phyloP scores from a whole-genome alignment of 2,888 invertebrate species.

The Sinelater perroti region DNA sequence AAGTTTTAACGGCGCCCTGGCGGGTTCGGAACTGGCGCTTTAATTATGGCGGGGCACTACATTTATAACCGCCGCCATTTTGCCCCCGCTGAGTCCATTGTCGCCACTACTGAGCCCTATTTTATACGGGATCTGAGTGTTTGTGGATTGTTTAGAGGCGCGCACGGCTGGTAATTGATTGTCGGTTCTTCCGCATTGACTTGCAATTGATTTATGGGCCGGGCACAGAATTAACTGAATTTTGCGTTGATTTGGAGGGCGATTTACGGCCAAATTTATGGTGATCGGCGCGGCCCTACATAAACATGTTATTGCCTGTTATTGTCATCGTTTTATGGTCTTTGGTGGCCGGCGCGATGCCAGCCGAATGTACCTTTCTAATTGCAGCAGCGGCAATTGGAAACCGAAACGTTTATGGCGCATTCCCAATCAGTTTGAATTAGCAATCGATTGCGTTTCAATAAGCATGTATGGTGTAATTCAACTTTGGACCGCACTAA shows the following conservation, averaged over 20 bases:
- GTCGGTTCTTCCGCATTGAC: constrained; percentile 39
- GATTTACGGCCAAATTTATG: constrained; percentile 36
- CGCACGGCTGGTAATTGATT: constrained; percentile 36
- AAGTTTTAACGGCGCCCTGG: constrained; percentile 40
- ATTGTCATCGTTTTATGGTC: constrained; percentile 28
- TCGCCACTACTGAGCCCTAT: constrained; percentile 35
- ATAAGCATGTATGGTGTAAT: no score
- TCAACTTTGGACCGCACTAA: no score
- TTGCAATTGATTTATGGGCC: constrained; percentile 36
- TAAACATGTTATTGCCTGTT: constrained; percentile 31
- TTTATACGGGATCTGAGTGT: constrained; percentile 36
- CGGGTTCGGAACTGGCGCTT: constrained; percentile 34
- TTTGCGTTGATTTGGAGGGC: constrained; percentile 36
- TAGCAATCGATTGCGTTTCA: no score
- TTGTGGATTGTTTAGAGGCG: constrained; percentile 38
- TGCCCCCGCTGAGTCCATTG: constrained; percentile 39
- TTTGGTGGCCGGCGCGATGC: constrained; percentile 5
- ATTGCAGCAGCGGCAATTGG: constrained; percentile 9
- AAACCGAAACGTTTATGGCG: no score
- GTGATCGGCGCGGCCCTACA: constrained; percentile 11
- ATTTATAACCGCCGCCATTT: constrained; percentile 40
- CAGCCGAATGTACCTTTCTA: constrained; percentile 9
- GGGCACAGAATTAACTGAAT: constrained; percentile 32
- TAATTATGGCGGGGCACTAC: constrained; percentile 38
- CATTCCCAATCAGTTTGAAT: no score